Base-by-base conservation (phyloP, 2,888 invertebrate genomes). In the Steinernema scapterisci region DNA sequence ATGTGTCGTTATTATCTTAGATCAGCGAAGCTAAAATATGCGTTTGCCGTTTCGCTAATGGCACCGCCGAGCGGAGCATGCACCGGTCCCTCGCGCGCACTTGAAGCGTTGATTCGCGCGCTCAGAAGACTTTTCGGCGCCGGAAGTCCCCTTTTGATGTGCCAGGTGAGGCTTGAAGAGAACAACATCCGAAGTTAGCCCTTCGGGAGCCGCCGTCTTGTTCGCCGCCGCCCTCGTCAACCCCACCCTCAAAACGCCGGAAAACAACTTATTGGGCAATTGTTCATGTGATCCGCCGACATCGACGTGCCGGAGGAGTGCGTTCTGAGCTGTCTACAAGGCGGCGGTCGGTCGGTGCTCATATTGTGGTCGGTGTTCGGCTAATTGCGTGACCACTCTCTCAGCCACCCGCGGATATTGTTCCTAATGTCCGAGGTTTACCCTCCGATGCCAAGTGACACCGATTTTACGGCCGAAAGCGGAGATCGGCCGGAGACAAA, bases 1-100 rank as follows among this genome's bases (percentile, higher is more conserved):
- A 63, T 63, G 63, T 63, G 63, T 63, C 31, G 63, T 63, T 63
- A 63, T 63, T 63, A 31, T 63, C 63, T 63, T 63, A 63, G 63
- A 63, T 63, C 63, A 63, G 63, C 63, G 63, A 63, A 63, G 63
- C 63, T 31, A 31, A 63, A 63, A 63, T 63, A 63, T 63, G 31
- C 63, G 63, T 31, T 63, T 31, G 31, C 38, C 38, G 63, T 63
- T 38, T 63, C 38, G 31, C 31, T 63, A 63, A 63, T 63, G 63
- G 63, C 5, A 38, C 63, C 31, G 19, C 19, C 6, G 63, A 16
- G 16, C 63, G 16, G 63, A 27, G 48, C 48, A 19, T 19, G 48
- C 48, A 19, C 48, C 48, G 48, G n/a, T 48, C n/a, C 9, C 38
- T n/a, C 38, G 38, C 38, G n/a, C 38, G 9, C 38, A 38, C 3